A percentile compares a stretch with the other conserved stretches of the same genome.
Evolutionary conservation across 2,797 vertebrate genomes (phyloP).

Genomic region (Crocidura indochinensis): DNA sequence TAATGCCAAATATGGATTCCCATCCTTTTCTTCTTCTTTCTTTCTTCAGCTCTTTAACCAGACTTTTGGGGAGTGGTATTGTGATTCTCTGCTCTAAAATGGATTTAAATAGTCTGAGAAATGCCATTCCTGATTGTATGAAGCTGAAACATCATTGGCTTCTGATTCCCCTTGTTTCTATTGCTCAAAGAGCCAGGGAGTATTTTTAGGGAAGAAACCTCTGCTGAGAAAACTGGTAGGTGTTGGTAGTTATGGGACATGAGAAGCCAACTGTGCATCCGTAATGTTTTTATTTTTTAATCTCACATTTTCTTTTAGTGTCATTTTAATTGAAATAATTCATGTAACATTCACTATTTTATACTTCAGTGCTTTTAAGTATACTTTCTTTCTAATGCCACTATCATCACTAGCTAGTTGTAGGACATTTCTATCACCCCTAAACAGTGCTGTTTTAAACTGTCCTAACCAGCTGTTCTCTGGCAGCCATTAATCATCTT

Average conservation of each 20-base stretch:
- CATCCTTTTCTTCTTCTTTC: no score
- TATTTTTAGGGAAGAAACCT: slow-evolving; percentile 21
- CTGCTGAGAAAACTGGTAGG: background rate
- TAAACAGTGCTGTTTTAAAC: background rate
- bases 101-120: no score
- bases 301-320: background rate
- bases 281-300: background rate
- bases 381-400: background rate
- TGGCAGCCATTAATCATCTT: background rate
- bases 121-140: background rate
- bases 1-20: no score
- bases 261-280: background rate
- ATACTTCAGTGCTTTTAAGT: background rate
- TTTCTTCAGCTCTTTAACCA: no score
- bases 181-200: background rate
- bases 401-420: background rate
- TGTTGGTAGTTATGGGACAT: background rate
- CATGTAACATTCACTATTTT: slow-evolving; percentile 10
- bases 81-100: no score
- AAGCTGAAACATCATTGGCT: background rate
- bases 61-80: no score
- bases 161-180: background rate
- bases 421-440: background rate
- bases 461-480: no score
- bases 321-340: slow-evolving; percentile 41